Conservation (phyloP, 2,888 invertebrate genomes). For the Sarcophaga caerulescens region DNA sequence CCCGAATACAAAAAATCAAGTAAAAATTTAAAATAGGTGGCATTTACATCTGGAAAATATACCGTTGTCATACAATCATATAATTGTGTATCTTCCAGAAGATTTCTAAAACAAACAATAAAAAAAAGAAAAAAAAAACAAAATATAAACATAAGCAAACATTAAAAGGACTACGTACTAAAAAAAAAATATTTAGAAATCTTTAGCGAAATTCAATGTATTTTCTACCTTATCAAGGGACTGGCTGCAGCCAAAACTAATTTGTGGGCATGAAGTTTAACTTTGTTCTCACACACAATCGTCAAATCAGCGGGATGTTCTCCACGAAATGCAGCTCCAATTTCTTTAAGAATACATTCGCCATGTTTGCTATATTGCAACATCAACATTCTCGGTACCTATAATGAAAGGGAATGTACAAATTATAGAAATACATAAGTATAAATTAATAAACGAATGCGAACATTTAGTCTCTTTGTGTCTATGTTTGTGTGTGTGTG, state of each 20-base stretch:
- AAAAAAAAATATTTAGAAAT: not conserved
- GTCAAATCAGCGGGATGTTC: constrained; percentile 93
- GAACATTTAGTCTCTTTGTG: not conserved
- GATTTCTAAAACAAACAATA: constrained; percentile 81
- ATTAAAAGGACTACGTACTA: not conserved
- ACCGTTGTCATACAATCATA: constrained; percentile 89
- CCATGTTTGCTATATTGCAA: constrained; percentile 96
- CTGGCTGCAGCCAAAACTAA: constrained; percentile 93
- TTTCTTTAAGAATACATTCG: constrained; percentile 95
- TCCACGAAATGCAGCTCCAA: constrained; percentile 92
- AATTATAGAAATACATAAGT: constrained; percentile 26
- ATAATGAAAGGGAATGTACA: constrained; percentile 66
- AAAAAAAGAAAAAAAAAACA: constrained; percentile 5
- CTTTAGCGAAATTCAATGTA: not conserved
- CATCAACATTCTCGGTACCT: constrained; percentile 86
- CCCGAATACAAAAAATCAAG: constrained; percentile 93
- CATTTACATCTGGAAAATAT: constrained; percentile 91
- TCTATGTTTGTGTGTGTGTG: not conserved
- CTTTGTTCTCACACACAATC: constrained; percentile 92
- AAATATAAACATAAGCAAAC: not conserved
- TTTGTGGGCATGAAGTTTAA: constrained; percentile 90
- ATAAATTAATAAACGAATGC: not conserved
- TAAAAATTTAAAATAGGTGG: constrained; percentile 90
- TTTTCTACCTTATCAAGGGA: constrained; percentile 87
- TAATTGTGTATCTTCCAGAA: constrained; percentile 87